Percentiles rank a stretch among this genome's conserved stretches.
Conservation (phyloP, 2,888 invertebrate genomes). For the Bembecia ichneumoniformis region DNA sequence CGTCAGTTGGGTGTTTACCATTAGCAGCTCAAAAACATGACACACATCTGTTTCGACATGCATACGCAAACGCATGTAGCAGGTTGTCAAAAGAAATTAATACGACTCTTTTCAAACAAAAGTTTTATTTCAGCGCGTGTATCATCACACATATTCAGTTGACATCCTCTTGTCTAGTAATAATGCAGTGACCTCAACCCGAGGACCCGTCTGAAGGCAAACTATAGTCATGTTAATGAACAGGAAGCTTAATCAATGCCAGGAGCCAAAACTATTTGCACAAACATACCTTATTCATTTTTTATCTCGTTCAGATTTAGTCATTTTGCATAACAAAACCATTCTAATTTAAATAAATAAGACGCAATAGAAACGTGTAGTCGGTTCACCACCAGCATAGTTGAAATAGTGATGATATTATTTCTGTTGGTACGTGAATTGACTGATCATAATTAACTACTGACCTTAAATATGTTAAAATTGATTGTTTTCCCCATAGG, state of each 20-base stretch:
- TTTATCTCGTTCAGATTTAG: conserved; percentile 9
- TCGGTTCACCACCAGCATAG: conserved; percentile 55
- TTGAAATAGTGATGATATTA: conserved; percentile 12
- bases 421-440: no score
- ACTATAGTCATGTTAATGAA: conserved; percentile 61
- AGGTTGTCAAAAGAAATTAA: no score
- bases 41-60: not conserved
- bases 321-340: conserved; percentile 37
- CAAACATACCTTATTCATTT: conserved; percentile 22
- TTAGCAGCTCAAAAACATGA: not conserved
- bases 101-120: no score
- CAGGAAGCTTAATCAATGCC: conserved; percentile 63
- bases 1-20: conserved; percentile 4
- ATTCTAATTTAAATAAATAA: conserved; percentile 52
- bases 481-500: no score
- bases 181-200: conserved; percentile 52
- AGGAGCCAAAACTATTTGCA: conserved; percentile 30
- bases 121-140: no score
- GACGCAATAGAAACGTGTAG: conserved; percentile 34
- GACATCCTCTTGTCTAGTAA: no score
- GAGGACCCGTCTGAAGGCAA: conserved; percentile 47
- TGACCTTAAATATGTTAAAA: no score
- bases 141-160: no score
- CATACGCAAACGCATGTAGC: no score
- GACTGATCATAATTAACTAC: no score